Base-by-base conservation (phyloP, 2,888 invertebrate species). In the Leptura quadrifasciata region DNA sequence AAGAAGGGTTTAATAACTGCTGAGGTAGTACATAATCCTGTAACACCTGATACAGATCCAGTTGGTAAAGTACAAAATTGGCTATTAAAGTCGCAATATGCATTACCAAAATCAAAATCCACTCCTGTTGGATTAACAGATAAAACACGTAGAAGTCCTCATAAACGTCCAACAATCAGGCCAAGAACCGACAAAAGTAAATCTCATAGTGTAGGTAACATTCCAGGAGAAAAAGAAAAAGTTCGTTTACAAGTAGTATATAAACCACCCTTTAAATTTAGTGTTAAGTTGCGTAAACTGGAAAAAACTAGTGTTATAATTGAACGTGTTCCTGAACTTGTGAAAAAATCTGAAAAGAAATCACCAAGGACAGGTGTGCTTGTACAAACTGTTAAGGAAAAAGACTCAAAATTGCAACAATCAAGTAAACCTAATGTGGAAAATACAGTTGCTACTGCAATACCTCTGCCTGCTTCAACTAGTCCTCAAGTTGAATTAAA, bases 181-280 rank as follows among this genome's bases (percentile, higher is more conserved):
- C 91, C 91, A 80, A 84, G 88, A 72, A 83, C 87, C n/a, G 89
- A 89, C 79, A 92, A 92, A 84, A 93, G 93, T 81, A 94, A 94
- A 84, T 87, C 89, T 57, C 88, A 87, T 78, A 95, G 95, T 84
- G 92, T 94, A 77, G 94, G 94, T 18, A 94, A 94, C 85, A 90
- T 95, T 54, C 89, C 93, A n/a, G 90, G 91, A 58, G 89, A 89
- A 77, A 89, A 89, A 75, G 92, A 92, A 76, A 95, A 95, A 87
- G 93, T 96, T 12, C 93, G 95, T 80, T 90, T 96, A 21, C 96
- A 96, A 88, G 96, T 96, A 47, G 95, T 96, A 27, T 96, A 95
- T 88, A 96, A 96, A 87, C 96, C 96, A 68, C 96, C 96, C 12
- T 96, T 96, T 89, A 94, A 95, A 85, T 96, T 96, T 88, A 95